Conservation (phyloP, 2,888 invertebrate genomes). For the Sepiola atlantica region DNA sequence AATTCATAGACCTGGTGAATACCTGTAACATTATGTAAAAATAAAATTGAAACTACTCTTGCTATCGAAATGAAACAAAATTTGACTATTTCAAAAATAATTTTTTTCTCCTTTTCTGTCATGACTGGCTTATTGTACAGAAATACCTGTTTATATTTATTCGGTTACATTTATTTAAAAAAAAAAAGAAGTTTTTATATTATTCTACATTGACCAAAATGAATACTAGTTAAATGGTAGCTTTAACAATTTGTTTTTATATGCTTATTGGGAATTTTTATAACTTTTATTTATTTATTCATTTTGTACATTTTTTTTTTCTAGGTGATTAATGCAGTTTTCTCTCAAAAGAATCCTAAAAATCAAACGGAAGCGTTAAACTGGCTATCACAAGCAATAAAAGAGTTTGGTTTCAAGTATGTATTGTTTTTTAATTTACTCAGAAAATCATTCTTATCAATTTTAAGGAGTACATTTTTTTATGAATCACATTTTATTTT, state of each 20-base stretch:
- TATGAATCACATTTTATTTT: background rate
- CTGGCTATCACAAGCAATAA: slow-evolving; percentile 86
- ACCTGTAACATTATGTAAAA: too few relatives aligned
- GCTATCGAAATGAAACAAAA: too few relatives aligned
- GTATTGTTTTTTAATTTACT: slow-evolving; percentile 50
- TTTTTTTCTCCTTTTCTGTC: too few relatives aligned
- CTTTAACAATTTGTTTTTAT: background rate
- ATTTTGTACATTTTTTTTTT: slow-evolving; percentile 46
- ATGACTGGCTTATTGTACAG: too few relatives aligned
- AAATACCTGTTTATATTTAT: too few relatives aligned
- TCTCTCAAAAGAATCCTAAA: slow-evolving; percentile 91
- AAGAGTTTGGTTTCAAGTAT: slow-evolving; percentile 90
- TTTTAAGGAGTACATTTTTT: background rate
- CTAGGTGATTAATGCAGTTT: slow-evolving; percentile 82
- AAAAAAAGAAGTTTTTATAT: background rate
- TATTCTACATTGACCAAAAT: background rate
- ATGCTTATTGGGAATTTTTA: background rate
- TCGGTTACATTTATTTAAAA: too few relatives aligned
- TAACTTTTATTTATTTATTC: background rate
- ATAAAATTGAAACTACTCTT: too few relatives aligned
- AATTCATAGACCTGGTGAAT: too few relatives aligned
- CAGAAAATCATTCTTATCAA: background rate
- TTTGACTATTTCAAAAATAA: too few relatives aligned
- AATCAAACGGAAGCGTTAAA: slow-evolving; percentile 88
- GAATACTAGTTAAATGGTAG: background rate